Conservation (phyloP, 2,888 invertebrate species). For the Tipula lateralis region DNA sequence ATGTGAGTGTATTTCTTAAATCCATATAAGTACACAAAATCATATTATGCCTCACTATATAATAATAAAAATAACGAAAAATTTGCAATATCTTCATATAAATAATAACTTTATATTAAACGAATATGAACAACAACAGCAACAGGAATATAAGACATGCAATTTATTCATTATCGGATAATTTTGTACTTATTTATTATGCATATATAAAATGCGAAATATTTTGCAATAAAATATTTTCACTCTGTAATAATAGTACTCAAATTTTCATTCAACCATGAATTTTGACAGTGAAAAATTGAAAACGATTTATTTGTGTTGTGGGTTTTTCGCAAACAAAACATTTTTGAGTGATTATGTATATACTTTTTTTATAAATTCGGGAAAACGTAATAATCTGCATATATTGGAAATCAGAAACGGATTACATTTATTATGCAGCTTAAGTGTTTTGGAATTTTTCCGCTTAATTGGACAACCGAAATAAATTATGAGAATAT, state of each 20-base stretch:
- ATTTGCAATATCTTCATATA: neutral
- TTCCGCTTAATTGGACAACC: neutral
- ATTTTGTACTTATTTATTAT: neutral
- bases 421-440: neutral
- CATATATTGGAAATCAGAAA: neutral
- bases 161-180: slow-evolving; percentile 11
- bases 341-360: neutral
- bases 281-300: slow-evolving; percentile 1
- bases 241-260: neutral
- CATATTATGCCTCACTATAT: slow-evolving; percentile 15
- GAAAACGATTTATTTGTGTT: neutral
- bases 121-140: neutral
- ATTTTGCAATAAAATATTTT: neutral
- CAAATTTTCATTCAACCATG: neutral
- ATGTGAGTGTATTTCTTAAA: neutral
- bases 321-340: neutral
- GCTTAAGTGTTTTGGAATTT: neutral
- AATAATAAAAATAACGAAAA: neutral
- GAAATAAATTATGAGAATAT: neutral
- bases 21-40: neutral
- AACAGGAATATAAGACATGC: neutral
- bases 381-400: neutral
- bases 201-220: neutral
- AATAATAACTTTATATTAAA: neutral
- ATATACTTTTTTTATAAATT: neutral